Evolutionary conservation across 2,797 vertebrate genomes (phyloP), one percentile per base, ranked within the genome.

Genomic region (Tamandua tetradactyla): DNA sequence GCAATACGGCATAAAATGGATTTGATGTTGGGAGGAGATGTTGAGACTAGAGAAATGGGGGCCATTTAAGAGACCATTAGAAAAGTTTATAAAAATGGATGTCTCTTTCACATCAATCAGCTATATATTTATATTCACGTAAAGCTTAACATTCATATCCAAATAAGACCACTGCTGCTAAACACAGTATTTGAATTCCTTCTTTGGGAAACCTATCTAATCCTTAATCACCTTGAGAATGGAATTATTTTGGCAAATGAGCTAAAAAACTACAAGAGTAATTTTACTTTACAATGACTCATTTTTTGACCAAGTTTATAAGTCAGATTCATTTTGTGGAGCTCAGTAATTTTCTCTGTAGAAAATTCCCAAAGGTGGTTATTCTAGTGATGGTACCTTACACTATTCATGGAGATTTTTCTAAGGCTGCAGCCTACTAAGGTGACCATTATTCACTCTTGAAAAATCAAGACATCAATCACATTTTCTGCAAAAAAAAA

Each of bases 101-200:
- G 6, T 86, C 22, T 66, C 37, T 87, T 89, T 92, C n/a, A 88
- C 92, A 75, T 94, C 32, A 84, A n/a, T 68, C 32, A 87, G 20
- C 40, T 69, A 76, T n/a, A 61, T 74, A 76, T 81, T 82, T 81
- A 76, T 66, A 40, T 89, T 94, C 32, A 78, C 22, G 89, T 42
- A 75, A 85, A 90, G 32, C 10, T 57, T 2, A 93, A 74, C 4
- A 47, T 79, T 85, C 92, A 64, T 49, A 94, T 72, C 5, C 30
- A 86, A 93, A 76, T 72, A 93, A 89, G 57, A 79, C 17, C 40
- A 93, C 15, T 35, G n/a, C 23, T 66, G 47, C 61, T 76, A 90
- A 81, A 95, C 40, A 81, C 15, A 61, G 57, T 64, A 91, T 80
- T 37, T 44, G 22, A 59, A 79, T 83, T 79, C 23, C 17, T 93